A percentile compares a stretch with the other conserved stretches of the same genome.
Conservation (phyloP, 2,113 vertebrate species). For the Sula dactylatra region DNA sequence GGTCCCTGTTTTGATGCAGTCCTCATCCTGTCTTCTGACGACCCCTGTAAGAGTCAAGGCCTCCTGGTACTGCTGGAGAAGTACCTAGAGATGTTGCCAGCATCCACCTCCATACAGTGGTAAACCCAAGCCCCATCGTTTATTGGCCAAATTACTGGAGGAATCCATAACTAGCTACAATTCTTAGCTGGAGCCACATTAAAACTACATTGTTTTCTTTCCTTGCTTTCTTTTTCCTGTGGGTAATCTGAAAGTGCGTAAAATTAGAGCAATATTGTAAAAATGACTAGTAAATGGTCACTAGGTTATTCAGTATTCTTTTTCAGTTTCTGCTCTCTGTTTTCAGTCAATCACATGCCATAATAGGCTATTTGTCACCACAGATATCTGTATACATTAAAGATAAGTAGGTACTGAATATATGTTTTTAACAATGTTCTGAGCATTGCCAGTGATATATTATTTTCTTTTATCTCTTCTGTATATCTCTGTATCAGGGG, state of each 20-base stretch:
- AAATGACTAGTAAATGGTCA: not conserved
- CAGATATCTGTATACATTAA: slow-evolving; percentile 31
- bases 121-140: not conserved
- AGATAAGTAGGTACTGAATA: slow-evolving; percentile 22
- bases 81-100: not conserved
- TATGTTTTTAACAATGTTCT: slow-evolving; percentile 1
- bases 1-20: not conserved
- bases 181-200: not conserved
- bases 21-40: not conserved
- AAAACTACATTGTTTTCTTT: not conserved
- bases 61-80: not conserved
- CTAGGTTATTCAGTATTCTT: not conserved
- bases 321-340: not conserved
- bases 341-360: slow-evolving; percentile 20
- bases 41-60: not conserved
- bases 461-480: slow-evolving; percentile 55
- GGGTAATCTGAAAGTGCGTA: not conserved
- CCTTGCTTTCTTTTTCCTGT: not conserved
- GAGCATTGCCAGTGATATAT: not conserved
- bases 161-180: not conserved
- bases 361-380: slow-evolving; percentile 26
- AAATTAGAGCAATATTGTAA: not conserved
- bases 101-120: not conserved
- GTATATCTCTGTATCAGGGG: slow-evolving; percentile 21
- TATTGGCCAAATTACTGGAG: not conserved